These are phyloP conservation scores for Neotoxoptera formosana DNA, from an alignment of 1,140 invertebrate species.

Conservation along the genomic window DNA sequence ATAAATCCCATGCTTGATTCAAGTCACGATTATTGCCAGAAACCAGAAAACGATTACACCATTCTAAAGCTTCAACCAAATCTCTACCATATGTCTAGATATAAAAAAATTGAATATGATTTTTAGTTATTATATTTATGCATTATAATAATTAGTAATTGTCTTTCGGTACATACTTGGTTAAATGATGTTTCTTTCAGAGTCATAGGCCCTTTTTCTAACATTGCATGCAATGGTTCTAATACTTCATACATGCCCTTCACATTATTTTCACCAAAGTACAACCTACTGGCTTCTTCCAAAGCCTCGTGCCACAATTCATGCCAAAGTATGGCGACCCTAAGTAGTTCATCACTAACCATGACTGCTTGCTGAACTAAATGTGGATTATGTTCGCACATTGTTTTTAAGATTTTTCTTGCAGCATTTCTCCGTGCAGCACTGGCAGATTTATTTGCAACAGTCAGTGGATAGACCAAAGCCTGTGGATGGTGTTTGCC, in stretches of 20 bases:
- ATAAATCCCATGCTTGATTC: conserved; percentile 98
- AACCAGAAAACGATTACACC: conserved; percentile 75
- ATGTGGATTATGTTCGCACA: conserved; percentile 91
- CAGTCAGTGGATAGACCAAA: conserved; percentile 95
- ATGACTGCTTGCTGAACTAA: conserved; percentile 78
- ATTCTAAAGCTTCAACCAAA: conserved; percentile 91
- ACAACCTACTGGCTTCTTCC: conserved; percentile 95
- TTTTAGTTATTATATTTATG: background rate
- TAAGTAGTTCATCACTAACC: conserved; percentile 90
- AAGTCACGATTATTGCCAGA: conserved; percentile 88
- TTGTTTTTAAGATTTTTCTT: conserved; percentile 92
- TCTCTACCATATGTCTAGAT: conserved; percentile 88
- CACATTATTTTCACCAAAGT: conserved; percentile 94
- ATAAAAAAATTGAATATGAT: background rate
- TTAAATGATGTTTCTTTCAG: conserved; percentile 97
- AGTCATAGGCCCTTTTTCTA: conserved; percentile 93
- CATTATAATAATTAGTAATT: no score
- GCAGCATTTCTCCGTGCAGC: conserved; percentile 87
- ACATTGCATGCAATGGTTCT: conserved; percentile 92
- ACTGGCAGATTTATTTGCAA: conserved; percentile 95
- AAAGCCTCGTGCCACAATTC: conserved; percentile 99
- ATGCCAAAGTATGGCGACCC: conserved; percentile 99
- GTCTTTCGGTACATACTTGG: conserved; percentile 67
- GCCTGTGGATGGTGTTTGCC: conserved; percentile 90
- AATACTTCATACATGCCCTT: conserved; percentile 95